Conservation (phyloP, 1,140 invertebrate genomes). For the Caerostris extrusa region DNA sequence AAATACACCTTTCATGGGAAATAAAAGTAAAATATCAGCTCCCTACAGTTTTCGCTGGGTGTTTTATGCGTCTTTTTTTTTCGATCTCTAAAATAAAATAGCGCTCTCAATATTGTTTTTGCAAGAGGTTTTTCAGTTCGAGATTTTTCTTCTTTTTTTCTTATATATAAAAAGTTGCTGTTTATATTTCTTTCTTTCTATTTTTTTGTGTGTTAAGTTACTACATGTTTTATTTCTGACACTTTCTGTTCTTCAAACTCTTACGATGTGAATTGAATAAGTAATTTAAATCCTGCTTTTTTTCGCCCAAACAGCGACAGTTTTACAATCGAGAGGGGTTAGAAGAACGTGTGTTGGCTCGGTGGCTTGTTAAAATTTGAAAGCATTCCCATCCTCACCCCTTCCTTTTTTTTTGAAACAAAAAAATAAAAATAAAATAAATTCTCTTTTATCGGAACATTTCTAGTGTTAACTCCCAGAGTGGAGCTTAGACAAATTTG, state of each 20-base stretch:
- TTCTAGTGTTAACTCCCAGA: too few relatives aligned
- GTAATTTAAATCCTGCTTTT: slow-evolving; percentile 23
- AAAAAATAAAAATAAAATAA: background rate
- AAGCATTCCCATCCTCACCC: too few relatives aligned
- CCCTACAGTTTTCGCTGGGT: background rate
- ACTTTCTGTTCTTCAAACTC: background rate
- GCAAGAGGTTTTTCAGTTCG: background rate
- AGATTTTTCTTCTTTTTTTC: too few relatives aligned
- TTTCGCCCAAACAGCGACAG: background rate
- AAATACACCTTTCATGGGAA: background rate
- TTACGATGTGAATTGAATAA: background rate
- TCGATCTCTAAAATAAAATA: background rate
- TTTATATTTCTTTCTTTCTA: background rate
- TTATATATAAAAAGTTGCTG: background rate
- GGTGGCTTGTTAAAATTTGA: background rate
- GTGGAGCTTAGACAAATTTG: too few relatives aligned
- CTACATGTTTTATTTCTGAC: background rate
- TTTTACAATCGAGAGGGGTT: background rate
- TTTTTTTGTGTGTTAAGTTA: too few relatives aligned
- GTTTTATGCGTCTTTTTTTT: background rate
- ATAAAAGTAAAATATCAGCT: background rate
- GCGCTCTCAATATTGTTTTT: slow-evolving; percentile 5
- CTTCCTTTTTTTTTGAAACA: too few relatives aligned
- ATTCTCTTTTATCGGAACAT: background rate
- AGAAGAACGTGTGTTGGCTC: background rate